These are phyloP conservation scores for Heteropelma amictum DNA, from an alignment of 2,888 invertebrate genomes.

Conservation along the genomic window DNA sequence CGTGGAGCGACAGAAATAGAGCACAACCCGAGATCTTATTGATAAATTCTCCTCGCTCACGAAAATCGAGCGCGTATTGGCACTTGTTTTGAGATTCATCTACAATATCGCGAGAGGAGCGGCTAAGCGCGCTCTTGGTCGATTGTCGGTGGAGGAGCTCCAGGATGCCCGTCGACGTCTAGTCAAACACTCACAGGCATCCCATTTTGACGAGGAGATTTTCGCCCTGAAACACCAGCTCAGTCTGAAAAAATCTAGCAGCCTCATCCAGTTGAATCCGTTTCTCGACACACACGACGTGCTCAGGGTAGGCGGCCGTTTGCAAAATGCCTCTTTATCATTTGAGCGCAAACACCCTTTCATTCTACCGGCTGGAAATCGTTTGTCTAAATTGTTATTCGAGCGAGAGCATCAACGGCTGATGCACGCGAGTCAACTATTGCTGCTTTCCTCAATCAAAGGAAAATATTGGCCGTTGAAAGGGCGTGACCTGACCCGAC, in stretches of 20 bases:
- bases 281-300: conserved; percentile 33
- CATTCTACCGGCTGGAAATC: conserved; percentile 12
- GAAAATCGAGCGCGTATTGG: conserved; percentile 9
- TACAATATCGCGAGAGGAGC: not conserved
- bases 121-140: not conserved
- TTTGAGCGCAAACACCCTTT: conserved; percentile 35
- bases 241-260: conserved; percentile 1
- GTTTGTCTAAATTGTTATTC: conserved; percentile 45
- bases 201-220: conserved; percentile 29
- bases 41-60: conserved; percentile 6
- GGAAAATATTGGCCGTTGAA: conserved; percentile 52
- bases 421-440: conserved; percentile 53
- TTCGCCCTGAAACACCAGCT: not conserved
- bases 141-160: conserved; percentile 5
- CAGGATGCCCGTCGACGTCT: not conserved
- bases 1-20: not conserved
- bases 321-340: conserved; percentile 1
- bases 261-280: conserved; percentile 7
- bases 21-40: not conserved
- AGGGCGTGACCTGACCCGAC: conserved; percentile 44
- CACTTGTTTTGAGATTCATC: not conserved
- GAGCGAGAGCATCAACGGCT: conserved; percentile 45
- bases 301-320: conserved; percentile 52
- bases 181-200: not conserved
- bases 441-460: conserved; percentile 40